Base-by-base conservation (phyloP, 2,888 invertebrate genomes). In the Leptura quadrifasciata region DNA sequence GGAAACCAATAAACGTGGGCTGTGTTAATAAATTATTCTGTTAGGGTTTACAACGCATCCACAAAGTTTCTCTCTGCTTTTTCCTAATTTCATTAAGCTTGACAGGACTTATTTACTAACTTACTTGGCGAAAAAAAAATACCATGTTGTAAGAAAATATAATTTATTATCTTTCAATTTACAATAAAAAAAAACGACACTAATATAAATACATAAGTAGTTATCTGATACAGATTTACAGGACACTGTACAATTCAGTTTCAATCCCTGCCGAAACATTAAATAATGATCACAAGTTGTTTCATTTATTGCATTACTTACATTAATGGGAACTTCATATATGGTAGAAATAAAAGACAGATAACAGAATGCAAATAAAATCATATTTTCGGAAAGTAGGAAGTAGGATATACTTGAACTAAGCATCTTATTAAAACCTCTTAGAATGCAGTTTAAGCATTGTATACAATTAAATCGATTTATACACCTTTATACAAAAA, bases 221-320 rank as follows among this genome's bases (percentile, higher is more conserved):
- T 65, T 80, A 84, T 84, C 84, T 84, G 84, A 84, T 84, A 82
- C 84, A 84, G 84, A 84, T 81, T 83, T 84, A 84, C 84, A 80
- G 76, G 72, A 77, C 77, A 74, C 78, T 77, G 79, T 64, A 75
- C 74, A 75, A 77, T 79, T 74, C 75, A 67, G 72, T 76, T 76
- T 75, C 75, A 76, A 69, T 78, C 78, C 79, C 75, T 78, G 80
- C 74, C 76, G 73, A 81, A 76, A 77, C 75, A 65, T 71, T 61
- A 69, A 67, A 57, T 67, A 54, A 67, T 76, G 70, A 81, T 80
- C 82, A 78, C 82, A 82, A 61, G 70, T 69, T 74, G 31, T 47
- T 69, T 31, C 12, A 54, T 4, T 58, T 58, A 65, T 31, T 20
- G 15, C 54, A 58, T 58, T 27, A 58, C 67, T 67, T 54, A 27